These are phyloP conservation scores for Lamellibrachia columna DNA, from an alignment of 2,888 invertebrate genomes.

Conservation along the genomic window DNA sequence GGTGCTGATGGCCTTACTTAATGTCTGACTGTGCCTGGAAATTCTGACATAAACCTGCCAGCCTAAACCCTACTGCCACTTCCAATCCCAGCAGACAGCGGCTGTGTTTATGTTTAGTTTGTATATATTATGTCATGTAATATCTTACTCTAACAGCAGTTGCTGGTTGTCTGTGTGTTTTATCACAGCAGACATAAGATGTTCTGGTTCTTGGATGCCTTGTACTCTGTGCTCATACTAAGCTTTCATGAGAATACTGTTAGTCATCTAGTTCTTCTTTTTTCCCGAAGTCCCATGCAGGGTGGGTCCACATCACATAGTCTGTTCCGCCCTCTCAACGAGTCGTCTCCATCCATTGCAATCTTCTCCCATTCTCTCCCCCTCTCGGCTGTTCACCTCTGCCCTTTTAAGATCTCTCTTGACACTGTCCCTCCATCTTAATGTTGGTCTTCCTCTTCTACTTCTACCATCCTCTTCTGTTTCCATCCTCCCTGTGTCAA, in stretches of 20 bases:
- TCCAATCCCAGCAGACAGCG: neutral
- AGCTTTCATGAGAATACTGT: neutral
- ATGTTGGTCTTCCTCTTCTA: no score
- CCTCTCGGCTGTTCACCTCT: no score
- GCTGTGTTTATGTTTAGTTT: no score
- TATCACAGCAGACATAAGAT: neutral
- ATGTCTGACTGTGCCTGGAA: neutral
- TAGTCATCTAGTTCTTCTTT: neutral
- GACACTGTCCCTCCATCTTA: no score
- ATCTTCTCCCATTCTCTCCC: no score
- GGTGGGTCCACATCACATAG: neutral
- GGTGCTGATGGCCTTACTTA: neutral
- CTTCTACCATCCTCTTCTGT: no score
- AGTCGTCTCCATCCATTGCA: no score
- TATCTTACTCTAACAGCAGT: neutral
- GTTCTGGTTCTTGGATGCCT: neutral
- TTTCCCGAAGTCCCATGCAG: neutral
- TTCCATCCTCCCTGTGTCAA: no score
- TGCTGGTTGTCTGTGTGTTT: neutral
- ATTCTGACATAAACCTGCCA: neutral
- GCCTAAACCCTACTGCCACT: neutral
- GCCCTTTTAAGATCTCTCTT: no score
- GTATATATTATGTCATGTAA: no score
- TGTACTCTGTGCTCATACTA: neutral
- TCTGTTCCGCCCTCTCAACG: no score